Percentiles rank a stretch among this genome's conserved stretches.
These are phyloP conservation scores for Troides helena DNA, from an alignment of 2,888 invertebrate species.

Conservation along the genomic window DNA sequence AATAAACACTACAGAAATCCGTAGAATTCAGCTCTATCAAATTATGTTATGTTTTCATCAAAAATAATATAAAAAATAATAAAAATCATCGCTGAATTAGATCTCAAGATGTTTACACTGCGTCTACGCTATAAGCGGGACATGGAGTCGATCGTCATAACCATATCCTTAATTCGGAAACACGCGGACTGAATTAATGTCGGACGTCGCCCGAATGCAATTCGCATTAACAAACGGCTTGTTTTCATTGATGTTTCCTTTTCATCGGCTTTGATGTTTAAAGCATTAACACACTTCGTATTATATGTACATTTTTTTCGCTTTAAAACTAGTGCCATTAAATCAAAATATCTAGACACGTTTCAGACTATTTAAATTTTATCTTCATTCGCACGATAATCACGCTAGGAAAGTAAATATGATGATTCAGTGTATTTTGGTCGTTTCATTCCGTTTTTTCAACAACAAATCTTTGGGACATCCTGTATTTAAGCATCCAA, in stretches of 20 bases:
- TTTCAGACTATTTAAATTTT: neutral
- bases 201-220: neutral
- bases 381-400: neutral
- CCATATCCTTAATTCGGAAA: neutral
- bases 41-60: no score
- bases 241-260: neutral
- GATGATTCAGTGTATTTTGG: no score
- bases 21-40: no score
- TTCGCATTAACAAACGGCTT: neutral
- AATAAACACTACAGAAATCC: no score
- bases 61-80: no score
- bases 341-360: neutral
- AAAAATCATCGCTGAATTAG: no score
- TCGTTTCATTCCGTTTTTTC: no score
- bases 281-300: conserved; percentile 2
- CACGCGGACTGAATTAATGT: neutral
- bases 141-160: neutral
- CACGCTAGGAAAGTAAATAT: no score
- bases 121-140: no score
- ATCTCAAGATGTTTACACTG: no score
- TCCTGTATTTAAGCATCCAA: no score
- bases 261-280: neutral
- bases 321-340: neutral
- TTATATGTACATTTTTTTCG: neutral
- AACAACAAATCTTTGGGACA: no score